Evolutionary conservation across 1,140 invertebrate genomes (phyloP).

Genomic region (Psix sp.): DNA sequence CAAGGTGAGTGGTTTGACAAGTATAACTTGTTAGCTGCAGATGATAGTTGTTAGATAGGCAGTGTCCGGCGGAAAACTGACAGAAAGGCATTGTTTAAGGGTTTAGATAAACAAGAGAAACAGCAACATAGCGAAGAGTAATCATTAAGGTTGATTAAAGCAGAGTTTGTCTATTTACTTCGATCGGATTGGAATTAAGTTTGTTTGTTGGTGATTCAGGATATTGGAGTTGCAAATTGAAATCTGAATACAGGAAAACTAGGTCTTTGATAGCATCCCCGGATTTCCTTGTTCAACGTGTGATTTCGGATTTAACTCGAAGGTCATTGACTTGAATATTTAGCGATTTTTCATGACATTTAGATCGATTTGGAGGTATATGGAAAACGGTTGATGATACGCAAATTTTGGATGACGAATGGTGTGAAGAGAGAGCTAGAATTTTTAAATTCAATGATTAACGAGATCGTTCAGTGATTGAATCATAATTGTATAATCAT

Average conservation of each 20-base stretch:
- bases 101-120: slow-evolving; percentile 4
- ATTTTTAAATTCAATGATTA: no score
- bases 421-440: no score
- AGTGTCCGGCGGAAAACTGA: background rate
- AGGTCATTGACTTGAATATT: slow-evolving; percentile 3
- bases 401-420: no score
- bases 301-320: slow-evolving; percentile 1
- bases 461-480: no score
- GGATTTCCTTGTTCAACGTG: background rate
- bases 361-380: no score
- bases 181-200: slow-evolving; percentile 32
- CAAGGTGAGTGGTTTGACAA: slow-evolving; percentile 44
- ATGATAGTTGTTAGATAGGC: slow-evolving; percentile 4
- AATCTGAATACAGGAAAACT: slow-evolving; percentile 42
- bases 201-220: slow-evolving; percentile 26
- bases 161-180: slow-evolving; percentile 21
- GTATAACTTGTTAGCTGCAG: slow-evolving; percentile 13
- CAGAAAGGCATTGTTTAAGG: slow-evolving; percentile 11
- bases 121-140: slow-evolving; percentile 11
- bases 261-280: slow-evolving; percentile 24
- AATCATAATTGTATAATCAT: no score
- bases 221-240: slow-evolving; percentile 41
- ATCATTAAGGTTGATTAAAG: slow-evolving; percentile 36
- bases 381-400: no score
- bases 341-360: no score